Evolutionary conservation across 2,888 invertebrate genomes (phyloP).

Genomic region (Hydriomena furcata): DNA sequence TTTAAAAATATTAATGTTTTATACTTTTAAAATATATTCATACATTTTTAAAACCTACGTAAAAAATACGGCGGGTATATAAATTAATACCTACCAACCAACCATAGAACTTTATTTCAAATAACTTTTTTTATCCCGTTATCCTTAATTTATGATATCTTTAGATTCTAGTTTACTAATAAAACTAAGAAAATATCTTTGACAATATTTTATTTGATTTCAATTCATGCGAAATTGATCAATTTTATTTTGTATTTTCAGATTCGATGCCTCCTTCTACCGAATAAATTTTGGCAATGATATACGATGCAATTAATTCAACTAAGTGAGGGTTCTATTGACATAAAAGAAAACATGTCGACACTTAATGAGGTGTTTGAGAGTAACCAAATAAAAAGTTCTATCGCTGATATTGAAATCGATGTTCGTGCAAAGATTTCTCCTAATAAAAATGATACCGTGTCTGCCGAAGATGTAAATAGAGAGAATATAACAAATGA

Average conservation of each 20-base stretch:
- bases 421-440: slow-evolving; percentile 27
- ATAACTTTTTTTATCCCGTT: no score
- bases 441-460: slow-evolving; percentile 1
- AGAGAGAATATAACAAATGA: slow-evolving; percentile 33
- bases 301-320: slow-evolving; percentile 75
- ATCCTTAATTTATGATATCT: no score
- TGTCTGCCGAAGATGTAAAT: slow-evolving; percentile 20
- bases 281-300: slow-evolving; percentile 50
- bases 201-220: no score
- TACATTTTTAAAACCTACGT: no score
- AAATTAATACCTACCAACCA: no score
- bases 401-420: slow-evolving; percentile 41
- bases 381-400: slow-evolving; percentile 34
- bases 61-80: no score
- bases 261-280: slow-evolving; percentile 39
- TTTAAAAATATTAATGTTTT: no score
- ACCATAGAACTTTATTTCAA: no score
- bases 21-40: no score
- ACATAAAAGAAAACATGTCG: slow-evolving; percentile 62
- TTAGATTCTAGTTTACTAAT: no score
- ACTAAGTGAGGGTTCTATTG: slow-evolving; percentile 52
- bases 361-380: slow-evolving; percentile 44
- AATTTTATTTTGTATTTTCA: slow-evolving; percentile 47
- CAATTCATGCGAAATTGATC: no score
- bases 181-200: no score